These are phyloP conservation scores for Hoplias malabaricus DNA, from an alignment of 2,113 vertebrate species.

Conservation along the genomic window DNA sequence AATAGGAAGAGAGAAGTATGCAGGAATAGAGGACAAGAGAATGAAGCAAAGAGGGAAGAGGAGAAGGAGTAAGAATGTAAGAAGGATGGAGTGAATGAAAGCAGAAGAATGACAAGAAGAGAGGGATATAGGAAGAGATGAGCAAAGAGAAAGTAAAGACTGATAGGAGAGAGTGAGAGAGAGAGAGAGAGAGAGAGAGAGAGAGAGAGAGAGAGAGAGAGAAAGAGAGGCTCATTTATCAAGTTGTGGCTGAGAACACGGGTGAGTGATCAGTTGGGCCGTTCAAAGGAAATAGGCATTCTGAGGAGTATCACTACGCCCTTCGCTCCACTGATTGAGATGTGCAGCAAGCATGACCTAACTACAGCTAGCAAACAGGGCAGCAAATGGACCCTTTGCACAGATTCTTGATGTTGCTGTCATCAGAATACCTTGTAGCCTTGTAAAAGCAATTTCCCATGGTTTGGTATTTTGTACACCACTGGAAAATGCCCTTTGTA, in stretches of 20 bases:
- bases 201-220: slow-evolving; percentile 69
- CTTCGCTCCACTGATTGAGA: slow-evolving; percentile 68
- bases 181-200: slow-evolving; percentile 68
- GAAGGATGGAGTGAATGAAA: neutral
- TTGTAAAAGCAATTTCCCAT: too few species aligned
- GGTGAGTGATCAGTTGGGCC: slow-evolving; percentile 83
- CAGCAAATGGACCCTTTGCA: neutral
- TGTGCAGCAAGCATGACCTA: slow-evolving; percentile 48
- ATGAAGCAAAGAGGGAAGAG: neutral
- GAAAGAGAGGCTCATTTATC: slow-evolving; percentile 81
- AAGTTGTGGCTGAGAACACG: slow-evolving; percentile 76
- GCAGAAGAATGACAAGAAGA: neutral
- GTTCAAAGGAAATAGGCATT: slow-evolving; percentile 86
- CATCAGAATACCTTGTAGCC: too few species aligned
- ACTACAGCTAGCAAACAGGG: slow-evolving; percentile 47
- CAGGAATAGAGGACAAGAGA: neutral
- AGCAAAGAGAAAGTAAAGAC: slow-evolving; percentile 16
- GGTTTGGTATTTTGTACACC: too few species aligned
- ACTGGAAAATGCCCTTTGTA: too few species aligned
- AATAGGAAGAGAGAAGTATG: neutral
- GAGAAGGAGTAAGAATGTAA: neutral
- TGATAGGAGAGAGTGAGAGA: neutral
- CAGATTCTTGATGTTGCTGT: neutral
- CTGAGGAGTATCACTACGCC: slow-evolving; percentile 75
- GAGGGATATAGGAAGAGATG: neutral